Percentiles rank a stretch among this genome's conserved stretches.
phyloP scores from a whole-genome alignment of 2,113 vertebrate genomes.

The Chionomys nivalis region DNA sequence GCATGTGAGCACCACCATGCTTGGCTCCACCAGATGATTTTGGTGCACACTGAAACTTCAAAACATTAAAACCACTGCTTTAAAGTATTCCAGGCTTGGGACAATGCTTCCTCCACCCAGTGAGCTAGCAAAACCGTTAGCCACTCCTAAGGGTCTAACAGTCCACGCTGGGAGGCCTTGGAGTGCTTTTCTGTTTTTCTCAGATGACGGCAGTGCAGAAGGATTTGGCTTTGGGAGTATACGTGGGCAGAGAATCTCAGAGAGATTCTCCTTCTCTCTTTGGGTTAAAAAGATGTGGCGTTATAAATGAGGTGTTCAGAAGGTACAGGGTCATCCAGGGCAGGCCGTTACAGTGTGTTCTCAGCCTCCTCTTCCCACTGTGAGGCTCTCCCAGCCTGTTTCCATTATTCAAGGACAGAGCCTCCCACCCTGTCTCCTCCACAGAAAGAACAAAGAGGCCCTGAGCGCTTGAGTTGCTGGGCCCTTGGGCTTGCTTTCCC shows the following conservation, averaged over 20 bases:
- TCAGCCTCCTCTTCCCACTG: neutral
- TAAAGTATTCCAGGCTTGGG: neutral
- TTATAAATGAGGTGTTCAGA: neutral
- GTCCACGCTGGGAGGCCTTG: no score
- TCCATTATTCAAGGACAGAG: constrained; percentile 58
- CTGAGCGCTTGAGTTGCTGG: neutral
- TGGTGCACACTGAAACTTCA: neutral
- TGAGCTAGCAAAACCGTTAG: neutral
- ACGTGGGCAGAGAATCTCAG: neutral
- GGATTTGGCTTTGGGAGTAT: neutral
- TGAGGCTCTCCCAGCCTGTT: neutral
- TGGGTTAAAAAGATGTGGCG: constrained; percentile 13
- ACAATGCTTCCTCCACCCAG: neutral
- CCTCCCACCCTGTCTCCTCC: neutral
- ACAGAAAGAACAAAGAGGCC: constrained; percentile 19
- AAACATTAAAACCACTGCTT: neutral
- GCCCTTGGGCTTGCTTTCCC: neutral
- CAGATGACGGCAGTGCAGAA: neutral
- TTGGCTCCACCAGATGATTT: neutral
- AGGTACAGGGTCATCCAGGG: neutral
- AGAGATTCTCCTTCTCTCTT: constrained; percentile 6
- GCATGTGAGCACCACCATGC: neutral
- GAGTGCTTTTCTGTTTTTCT: neutral
- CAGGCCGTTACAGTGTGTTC: constrained; percentile 33
- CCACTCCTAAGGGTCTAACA: neutral